Base-by-base conservation (phyloP, 2,113 vertebrate species). In the Heliornis fulica region DNA sequence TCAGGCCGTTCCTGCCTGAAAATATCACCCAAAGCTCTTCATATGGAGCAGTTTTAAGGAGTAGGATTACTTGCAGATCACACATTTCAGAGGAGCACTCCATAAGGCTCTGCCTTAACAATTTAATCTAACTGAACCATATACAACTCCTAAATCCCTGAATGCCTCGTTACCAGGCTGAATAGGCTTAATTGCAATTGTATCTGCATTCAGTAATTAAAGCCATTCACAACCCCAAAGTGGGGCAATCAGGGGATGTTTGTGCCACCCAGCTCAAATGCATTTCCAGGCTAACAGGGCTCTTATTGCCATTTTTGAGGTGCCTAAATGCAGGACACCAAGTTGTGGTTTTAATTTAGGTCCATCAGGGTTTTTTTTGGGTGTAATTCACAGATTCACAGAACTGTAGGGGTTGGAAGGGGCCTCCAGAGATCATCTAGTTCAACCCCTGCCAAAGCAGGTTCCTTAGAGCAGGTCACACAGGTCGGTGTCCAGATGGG, bases 161-260 rank as follows among this genome's bases (percentile, higher is more conserved):
- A 95, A 91, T 75, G 77, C 60, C 81, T 97, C 61, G 0, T 94
- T 75, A 93, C 20, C 13, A 1, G 68, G 32, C 51, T 94, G 84
- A 96, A 95, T 54, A 60, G 69, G 15, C 29, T 93, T 95, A 89
- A 95, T 93, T 95, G 77, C 77, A 75, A 87, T 72, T 14, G 38
- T 57, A 45, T 48, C 89, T n/a, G 25, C 61, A 41, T 76, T 79
- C 57, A 40, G 76, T 23, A 18, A 13, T 56, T 57, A 87, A 38
- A 86, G 19, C 63, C 61, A 10, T 71, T 80, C 48, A 61, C 31
- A 28, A 6, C 5, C 5, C 18, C 1, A 0, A 50, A 74, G 38
- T 2, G 36, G 71, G 72, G 63, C 77, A 32, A 70, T 59, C 93
- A 51, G 63, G 45, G 53, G 69, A 34, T 4, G 29, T 26, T 94